Evolutionary conservation across 2,113 vertebrate genomes (phyloP).

Genomic region (Oplegnathus fasciatus): DNA sequence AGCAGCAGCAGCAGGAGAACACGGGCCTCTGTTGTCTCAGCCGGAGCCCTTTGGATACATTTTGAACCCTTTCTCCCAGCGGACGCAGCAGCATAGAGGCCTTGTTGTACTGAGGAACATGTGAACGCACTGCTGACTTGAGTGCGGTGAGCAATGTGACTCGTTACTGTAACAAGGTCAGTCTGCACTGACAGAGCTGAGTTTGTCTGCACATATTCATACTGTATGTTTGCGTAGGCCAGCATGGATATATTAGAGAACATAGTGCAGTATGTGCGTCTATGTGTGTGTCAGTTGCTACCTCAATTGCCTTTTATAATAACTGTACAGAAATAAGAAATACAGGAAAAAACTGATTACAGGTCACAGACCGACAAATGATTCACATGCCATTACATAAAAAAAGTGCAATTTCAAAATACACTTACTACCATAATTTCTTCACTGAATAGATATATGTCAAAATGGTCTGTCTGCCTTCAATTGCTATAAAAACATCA

Average conservation of each 20-base stretch:
- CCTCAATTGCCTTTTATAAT: not conserved
- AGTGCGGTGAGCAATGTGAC: constrained; percentile 76
- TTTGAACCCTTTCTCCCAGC: constrained; percentile 67
- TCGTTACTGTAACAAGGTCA: constrained; percentile 67
- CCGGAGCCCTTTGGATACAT: constrained; percentile 70
- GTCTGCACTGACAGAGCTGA: not conserved
- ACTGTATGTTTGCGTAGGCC: not conserved
- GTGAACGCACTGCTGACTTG: constrained; percentile 82
- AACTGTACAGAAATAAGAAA: not conserved
- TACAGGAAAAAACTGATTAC: not conserved
- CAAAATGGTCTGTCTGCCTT: not conserved
- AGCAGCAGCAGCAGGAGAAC: constrained; percentile 73
- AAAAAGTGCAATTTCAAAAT: not conserved
- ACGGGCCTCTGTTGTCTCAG: constrained; percentile 76
- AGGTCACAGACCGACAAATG: not conserved
- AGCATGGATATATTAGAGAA: not conserved
- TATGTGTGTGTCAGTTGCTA: not conserved
- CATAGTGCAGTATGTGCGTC: not conserved
- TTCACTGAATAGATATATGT: not conserved
- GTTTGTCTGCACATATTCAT: constrained; percentile 12
- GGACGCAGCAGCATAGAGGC: constrained; percentile 69
- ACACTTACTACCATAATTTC: not conserved
- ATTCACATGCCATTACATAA: not conserved
- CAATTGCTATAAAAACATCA: not conserved
- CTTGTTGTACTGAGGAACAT: constrained; percentile 79